Percentiles rank a stretch among this genome's conserved stretches.
These are phyloP conservation scores for Sicus ferrugineus DNA, from an alignment of 2,888 invertebrate genomes.

Conservation along the genomic window DNA sequence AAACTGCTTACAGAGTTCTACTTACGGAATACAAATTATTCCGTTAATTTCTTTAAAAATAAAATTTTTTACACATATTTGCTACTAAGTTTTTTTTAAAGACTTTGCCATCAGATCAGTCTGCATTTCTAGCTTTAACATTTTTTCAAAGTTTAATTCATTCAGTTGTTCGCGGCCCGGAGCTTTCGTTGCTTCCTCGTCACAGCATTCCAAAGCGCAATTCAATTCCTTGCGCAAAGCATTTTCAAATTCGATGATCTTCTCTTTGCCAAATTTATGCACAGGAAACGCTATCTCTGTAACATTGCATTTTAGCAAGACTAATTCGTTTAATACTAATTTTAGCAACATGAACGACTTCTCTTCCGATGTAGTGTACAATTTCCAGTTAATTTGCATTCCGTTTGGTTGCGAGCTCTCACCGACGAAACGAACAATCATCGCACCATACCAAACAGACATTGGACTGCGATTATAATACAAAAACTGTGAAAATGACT, in stretches of 20 bases:
- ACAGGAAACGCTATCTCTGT: conserved; percentile 33
- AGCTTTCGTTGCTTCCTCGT: neutral
- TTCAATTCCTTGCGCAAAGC: conserved; percentile 50
- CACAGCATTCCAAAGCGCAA: neutral
- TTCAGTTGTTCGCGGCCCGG: no score
- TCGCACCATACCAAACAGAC: conserved; percentile 50
- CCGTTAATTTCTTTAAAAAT: no score
- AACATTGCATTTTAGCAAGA: conserved; percentile 49
- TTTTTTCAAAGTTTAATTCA: neutral
- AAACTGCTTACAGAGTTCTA: no score
- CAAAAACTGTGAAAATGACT: conserved; percentile 38
- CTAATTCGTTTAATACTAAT: conserved; percentile 48
- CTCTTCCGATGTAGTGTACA: conserved; percentile 48
- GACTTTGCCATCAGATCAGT: conserved; percentile 43
- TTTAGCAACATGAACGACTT: conserved; percentile 48
- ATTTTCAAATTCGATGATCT: conserved; percentile 46
- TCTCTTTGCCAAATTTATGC: conserved; percentile 18
- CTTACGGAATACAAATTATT: no score
- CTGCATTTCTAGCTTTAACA: conserved; percentile 39
- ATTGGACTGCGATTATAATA: conserved; percentile 48
- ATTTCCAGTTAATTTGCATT: conserved; percentile 35
- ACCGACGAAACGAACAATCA: conserved; percentile 46
- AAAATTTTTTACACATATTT: neutral
- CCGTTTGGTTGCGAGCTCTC: conserved; percentile 25
- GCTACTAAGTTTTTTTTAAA: conserved; percentile 24